Evolutionary conservation across 2,888 invertebrate species (phyloP), one percentile per base, ranked within the genome.

Genomic region (Drosophila glabriapex): DNA sequence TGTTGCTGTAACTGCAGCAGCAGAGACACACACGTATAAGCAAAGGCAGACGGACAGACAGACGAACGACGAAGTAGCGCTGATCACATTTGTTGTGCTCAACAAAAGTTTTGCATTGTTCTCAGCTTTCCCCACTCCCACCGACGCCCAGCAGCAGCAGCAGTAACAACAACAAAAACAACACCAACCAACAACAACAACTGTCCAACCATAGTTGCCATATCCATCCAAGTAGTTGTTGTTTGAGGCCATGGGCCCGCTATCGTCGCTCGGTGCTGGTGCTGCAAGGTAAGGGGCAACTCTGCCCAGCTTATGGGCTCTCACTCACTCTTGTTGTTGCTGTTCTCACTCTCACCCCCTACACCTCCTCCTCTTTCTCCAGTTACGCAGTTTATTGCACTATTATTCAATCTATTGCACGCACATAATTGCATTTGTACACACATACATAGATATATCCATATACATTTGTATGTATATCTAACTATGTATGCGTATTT

Each of bases 31-130:
- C 19, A 35, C n/a, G n/a, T 41, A 41, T 41, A 41, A 22, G 46
- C 29, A 58, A 14, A 62, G 4, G 16, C 12, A 31, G 10, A 49
- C 66, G 61, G 37, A 28, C 9, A 37, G 10, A 49, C 63, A 64
- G 37, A 61, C 59, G 49, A 46, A 62, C 68, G 61, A 43, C 64
- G 62, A 50, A 41, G 55, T 55, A 72, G 66, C 43, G 62, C 58
- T 70, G 77, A 79, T 76, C 81, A 70, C 16, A 76, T 65, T 72
- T 53, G 54, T 68, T 63, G 52, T 76, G 60, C 70, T 68, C 82
- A 83, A 76, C 84, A 81, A 76, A 83, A 76, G 78, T 76, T 78
- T 73, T 73, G 78, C 82, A 82, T 83, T 82, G 82, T 82, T 80
- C 62, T 55, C 64, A 58, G 69, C 56, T 64, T 67, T 64, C 61